Evolutionary conservation across 2,797 vertebrate species (phyloP).

Genomic region (Halcyon chelicuti): DNA sequence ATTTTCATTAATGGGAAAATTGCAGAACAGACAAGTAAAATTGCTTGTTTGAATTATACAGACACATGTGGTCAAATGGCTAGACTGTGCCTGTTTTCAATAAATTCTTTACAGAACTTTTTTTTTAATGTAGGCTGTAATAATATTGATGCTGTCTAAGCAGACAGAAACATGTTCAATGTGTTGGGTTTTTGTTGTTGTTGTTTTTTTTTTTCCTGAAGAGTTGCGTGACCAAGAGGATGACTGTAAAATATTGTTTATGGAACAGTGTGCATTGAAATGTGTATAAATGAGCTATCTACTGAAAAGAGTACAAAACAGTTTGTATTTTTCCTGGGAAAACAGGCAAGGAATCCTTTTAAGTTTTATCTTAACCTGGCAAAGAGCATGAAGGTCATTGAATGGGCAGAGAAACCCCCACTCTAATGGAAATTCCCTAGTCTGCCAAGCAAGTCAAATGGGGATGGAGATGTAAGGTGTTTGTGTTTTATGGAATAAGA

Average conservation of each 20-base stretch:
- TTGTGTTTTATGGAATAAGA: not conserved
- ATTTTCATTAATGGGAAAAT: slow-evolving; percentile 52
- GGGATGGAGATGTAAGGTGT: not conserved
- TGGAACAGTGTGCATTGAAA: not conserved
- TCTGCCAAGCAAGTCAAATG: not conserved
- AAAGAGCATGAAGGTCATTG: not conserved
- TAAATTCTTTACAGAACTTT: not conserved
- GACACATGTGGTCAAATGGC: not conserved
- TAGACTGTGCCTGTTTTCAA: not conserved
- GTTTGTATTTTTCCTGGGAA: not conserved
- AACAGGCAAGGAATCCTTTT: not conserved
- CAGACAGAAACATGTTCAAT: not conserved
- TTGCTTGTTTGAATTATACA: slow-evolving; percentile 19
- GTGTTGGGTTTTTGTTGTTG: not conserved
- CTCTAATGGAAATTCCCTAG: not conserved
- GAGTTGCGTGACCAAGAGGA: not conserved
- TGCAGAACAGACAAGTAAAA: slow-evolving; percentile 13
- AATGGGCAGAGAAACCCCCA: not conserved
- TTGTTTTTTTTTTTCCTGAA: not conserved
- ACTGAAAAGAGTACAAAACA: not conserved
- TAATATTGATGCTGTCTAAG: not conserved
- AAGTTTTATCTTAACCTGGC: not conserved
- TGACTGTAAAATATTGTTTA: not conserved
- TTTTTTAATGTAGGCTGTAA: not conserved
- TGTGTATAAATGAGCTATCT: not conserved